Evolutionary conservation across 2,113 vertebrate species (phyloP).

Genomic region (Saimiri boliviensis): DNA sequence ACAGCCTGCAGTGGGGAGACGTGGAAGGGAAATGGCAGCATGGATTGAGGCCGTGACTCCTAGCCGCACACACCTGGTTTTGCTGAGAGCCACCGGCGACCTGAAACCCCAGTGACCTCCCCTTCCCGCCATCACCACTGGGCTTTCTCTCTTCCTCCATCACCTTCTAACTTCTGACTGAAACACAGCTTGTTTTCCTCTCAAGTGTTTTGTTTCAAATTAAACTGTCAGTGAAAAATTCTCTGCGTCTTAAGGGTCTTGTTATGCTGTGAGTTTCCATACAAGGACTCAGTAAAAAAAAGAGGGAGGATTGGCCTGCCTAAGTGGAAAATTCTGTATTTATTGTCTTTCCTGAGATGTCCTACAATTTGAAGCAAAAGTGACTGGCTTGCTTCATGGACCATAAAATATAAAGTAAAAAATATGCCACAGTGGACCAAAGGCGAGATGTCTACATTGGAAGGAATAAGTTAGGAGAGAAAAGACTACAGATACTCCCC

Average conservation of each 20-base stretch:
- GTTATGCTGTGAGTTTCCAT: background rate
- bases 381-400: background rate
- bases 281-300: background rate
- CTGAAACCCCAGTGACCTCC: background rate
- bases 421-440: background rate
- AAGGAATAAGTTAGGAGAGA: background rate
- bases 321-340: rapidly evolving
- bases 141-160: background rate
- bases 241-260: background rate
- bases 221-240: background rate
- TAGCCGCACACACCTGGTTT: no score
- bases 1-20: rapidly evolving
- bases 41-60: background rate
- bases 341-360: background rate
- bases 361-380: background rate
- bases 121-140: background rate
- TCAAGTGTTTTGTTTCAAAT: background rate
- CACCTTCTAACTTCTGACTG: background rate
- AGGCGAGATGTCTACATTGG: background rate
- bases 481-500: rapidly evolving
- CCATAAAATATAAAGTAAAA: no score
- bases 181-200: background rate
- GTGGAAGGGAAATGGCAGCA: rapidly evolving
- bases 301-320: background rate
- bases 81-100: background rate